phyloP scores from a whole-genome alignment of 2,113 vertebrate species.

The Actenoides hombroni region DNA sequence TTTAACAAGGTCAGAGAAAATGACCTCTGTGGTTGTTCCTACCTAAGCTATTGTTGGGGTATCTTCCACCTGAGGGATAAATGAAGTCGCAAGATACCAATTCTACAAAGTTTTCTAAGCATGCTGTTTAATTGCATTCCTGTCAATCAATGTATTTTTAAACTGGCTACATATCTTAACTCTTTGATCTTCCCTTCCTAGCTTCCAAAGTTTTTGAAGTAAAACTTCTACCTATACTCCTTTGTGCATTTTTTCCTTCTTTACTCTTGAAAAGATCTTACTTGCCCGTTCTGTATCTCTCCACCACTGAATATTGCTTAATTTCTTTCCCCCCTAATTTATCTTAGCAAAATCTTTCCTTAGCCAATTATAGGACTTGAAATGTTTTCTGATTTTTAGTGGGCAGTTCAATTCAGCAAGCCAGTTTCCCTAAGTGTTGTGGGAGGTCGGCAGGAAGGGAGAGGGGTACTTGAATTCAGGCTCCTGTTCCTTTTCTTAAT shows the following conservation, averaged over 20 bases:
- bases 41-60: neutral
- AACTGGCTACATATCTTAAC: neutral
- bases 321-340: neutral
- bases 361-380: neutral
- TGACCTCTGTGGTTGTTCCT: neutral
- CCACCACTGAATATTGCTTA: neutral
- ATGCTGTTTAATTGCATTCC: neutral
- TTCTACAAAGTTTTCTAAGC: neutral
- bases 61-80: neutral
- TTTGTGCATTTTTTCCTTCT: neutral
- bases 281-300: neutral
- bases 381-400: neutral
- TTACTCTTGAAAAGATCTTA: neutral
- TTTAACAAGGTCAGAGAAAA: neutral
- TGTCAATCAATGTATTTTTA: neutral
- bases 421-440: neutral
- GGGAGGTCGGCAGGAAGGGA: accelerated
- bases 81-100: neutral
- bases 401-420: neutral
- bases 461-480: neutral
- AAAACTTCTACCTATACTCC: neutral
- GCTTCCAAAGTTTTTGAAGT: neutral
- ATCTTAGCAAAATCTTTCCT: neutral
- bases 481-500: neutral
- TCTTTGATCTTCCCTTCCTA: neutral